Conservation (phyloP, 2,888 invertebrate genomes). For the Nipponacmea schrenckii region DNA sequence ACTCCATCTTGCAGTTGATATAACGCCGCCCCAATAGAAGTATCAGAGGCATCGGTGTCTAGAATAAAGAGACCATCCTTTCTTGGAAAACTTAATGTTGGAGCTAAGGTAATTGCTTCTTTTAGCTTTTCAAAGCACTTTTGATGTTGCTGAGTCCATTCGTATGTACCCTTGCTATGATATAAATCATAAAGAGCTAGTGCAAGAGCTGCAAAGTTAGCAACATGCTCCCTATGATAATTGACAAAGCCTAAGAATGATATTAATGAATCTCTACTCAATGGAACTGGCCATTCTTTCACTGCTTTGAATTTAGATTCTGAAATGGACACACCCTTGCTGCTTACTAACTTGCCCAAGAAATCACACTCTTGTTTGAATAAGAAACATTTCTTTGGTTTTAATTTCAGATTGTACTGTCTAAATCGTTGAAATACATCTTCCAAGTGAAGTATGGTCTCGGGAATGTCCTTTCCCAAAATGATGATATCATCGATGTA, state of each 20-base stretch:
- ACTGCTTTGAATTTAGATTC: constrained; percentile 17
- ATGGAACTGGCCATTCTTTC: constrained; percentile 27
- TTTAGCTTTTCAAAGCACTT: constrained; percentile 16
- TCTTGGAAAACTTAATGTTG: constrained; percentile 30
- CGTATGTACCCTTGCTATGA: constrained; percentile 12
- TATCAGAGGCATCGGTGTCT: constrained; percentile 36
- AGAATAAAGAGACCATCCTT: constrained; percentile 31
- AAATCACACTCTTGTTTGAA: constrained; percentile 25
- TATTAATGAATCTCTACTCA: constrained; percentile 19
- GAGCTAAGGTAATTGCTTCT: constrained; percentile 12
- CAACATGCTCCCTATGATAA: constrained; percentile 31
- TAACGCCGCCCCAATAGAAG: constrained; percentile 33
- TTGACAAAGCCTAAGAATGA: constrained; percentile 34
- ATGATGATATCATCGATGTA: constrained; percentile 40
- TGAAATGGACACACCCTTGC: constrained; percentile 19
- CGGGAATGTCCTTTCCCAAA: constrained; percentile 28
- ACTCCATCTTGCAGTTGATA: constrained; percentile 32
- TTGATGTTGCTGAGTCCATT: constrained; percentile 14
- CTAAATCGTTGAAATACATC: constrained; percentile 18
- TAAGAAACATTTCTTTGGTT: constrained; percentile 32
- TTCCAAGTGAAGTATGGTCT: constrained; percentile 27
- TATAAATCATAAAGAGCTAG: constrained; percentile 27
- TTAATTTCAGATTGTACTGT: constrained; percentile 25
- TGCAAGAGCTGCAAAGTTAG: constrained; percentile 23
- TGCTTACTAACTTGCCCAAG: constrained; percentile 24